Conservation (phyloP, 2,113 vertebrate species). For the Acanthisitta chloris region DNA sequence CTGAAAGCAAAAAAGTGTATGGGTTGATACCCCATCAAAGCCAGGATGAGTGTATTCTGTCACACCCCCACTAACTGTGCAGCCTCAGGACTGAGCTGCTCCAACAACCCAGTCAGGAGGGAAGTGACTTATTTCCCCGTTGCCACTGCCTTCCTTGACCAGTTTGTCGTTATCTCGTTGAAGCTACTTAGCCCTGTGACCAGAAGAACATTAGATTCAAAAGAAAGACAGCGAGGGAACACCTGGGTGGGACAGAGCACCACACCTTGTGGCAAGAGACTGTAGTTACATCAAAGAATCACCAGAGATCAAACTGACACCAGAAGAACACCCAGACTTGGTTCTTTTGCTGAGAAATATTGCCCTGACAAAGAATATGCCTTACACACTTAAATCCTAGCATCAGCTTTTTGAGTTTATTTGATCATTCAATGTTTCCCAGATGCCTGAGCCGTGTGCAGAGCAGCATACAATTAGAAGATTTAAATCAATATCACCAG, state of each 20-base stretch:
- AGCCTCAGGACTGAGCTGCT: background rate
- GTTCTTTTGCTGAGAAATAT: background rate
- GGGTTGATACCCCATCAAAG: background rate
- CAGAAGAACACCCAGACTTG: background rate
- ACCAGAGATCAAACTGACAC: background rate
- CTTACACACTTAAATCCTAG: background rate
- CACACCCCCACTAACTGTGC: background rate
- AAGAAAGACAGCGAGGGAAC: background rate
- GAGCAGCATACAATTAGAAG: background rate
- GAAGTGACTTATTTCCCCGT: background rate
- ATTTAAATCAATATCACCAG: background rate
- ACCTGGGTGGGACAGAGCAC: background rate
- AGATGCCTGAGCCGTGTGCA: background rate
- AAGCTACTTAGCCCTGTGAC: background rate
- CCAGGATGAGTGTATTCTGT: background rate
- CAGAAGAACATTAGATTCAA: background rate
- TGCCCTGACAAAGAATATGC: background rate
- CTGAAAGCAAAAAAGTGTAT: background rate
- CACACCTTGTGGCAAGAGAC: background rate
- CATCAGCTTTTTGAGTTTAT: background rate
- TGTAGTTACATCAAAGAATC: background rate
- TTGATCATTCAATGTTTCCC: background rate
- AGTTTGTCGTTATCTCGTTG: background rate
- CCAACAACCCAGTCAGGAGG: background rate
- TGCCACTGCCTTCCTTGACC: accelerated